Evolutionary conservation across 2,113 vertebrate genomes (phyloP).

Genomic region (Speoplatyrhinus poulsoni): DNA sequence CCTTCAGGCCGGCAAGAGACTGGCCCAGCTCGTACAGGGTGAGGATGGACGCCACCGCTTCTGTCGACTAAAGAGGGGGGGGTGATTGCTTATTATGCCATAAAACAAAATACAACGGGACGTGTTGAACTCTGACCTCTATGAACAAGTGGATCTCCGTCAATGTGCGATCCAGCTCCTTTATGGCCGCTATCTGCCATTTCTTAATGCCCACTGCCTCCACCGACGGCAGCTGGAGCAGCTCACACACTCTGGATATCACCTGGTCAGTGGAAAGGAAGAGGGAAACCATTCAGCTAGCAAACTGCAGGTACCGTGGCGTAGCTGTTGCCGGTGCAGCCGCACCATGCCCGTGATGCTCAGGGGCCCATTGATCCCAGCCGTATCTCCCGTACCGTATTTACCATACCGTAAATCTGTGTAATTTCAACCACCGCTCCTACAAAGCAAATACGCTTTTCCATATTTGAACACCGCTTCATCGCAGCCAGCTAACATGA

Average conservation of each 20-base stretch:
- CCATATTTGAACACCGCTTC: too few species aligned
- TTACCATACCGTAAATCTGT: too few species aligned
- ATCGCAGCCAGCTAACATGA: too few species aligned
- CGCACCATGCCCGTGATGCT: too few species aligned
- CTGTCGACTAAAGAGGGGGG: slow-evolving; percentile 57
- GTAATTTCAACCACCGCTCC: too few species aligned
- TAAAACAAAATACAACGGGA: background rate
- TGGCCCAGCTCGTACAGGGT: slow-evolving; percentile 79
- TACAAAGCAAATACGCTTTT: too few species aligned
- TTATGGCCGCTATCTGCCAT: slow-evolving; percentile 56
- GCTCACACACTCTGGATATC: slow-evolving; percentile 55
- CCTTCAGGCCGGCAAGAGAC: slow-evolving; percentile 72
- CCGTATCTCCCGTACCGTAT: too few species aligned
- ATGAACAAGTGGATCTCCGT: slow-evolving; percentile 77
- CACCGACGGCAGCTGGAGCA: slow-evolving; percentile 60
- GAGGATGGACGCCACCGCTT: slow-evolving; percentile 62
- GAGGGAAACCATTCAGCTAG: background rate
- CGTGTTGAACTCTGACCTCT: slow-evolving; percentile 53
- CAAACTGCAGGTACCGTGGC: background rate
- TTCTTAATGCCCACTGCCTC: slow-evolving; percentile 34
- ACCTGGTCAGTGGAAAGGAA: slow-evolving; percentile 56
- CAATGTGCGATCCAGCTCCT: slow-evolving; percentile 66
- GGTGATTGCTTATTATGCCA: background rate
- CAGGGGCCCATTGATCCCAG: too few species aligned
- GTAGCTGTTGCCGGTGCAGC: too few species aligned